Percentiles rank a stretch among this genome's conserved stretches.
phyloP scores from a whole-genome alignment of 1,140 invertebrate genomes.

The Heliconius melpomene region DNA sequence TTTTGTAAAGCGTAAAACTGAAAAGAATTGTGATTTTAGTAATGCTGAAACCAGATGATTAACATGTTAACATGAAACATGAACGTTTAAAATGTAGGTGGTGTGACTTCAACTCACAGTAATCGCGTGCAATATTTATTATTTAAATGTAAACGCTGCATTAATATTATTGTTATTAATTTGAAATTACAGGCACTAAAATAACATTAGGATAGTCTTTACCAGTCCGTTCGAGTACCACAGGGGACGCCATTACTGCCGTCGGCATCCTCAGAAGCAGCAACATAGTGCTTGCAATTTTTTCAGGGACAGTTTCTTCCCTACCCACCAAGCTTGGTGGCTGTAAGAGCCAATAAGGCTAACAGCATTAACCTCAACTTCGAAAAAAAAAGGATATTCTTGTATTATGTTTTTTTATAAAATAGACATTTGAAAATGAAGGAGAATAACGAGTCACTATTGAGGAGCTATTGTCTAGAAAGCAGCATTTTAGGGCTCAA shows the following conservation, averaged over 20 bases:
- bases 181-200: neutral
- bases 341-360: neutral
- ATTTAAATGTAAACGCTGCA: neutral
- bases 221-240: neutral
- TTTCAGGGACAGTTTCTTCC: no score
- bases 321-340: no score
- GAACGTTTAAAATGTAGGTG: neutral
- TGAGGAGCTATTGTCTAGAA: constrained; percentile 59
- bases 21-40: no score
- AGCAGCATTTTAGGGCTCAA: constrained; percentile 60
- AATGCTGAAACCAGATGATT: no score
- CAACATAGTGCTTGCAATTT: no score
- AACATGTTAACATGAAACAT: no score
- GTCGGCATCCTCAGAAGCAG: no score
- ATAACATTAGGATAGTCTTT: neutral
- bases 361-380: neutral
- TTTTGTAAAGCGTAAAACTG: no score
- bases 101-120: neutral
- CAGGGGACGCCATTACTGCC: neutral
- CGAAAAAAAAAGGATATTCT: neutral
- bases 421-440: constrained; percentile 35
- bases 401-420: neutral
- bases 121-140: neutral
- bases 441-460: constrained; percentile 43
- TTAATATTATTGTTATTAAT: neutral